Conservation (phyloP, 2,888 invertebrate genomes). For the Acrocera orbiculus region DNA sequence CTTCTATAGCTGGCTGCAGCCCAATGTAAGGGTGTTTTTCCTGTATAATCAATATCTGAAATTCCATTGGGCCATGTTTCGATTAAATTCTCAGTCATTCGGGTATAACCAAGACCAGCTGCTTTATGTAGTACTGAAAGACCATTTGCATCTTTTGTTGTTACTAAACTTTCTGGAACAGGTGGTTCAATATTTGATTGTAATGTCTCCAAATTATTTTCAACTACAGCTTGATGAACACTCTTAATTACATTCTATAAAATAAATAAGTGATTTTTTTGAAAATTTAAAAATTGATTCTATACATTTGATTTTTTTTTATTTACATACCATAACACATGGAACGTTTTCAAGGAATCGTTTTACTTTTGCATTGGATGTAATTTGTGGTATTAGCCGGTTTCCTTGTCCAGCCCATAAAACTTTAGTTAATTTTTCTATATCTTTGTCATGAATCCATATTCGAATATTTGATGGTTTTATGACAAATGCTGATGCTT, state of each 20-base stretch:
- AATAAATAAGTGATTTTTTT: background rate
- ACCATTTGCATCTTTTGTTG: constrained; percentile 62
- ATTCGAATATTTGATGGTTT: constrained; percentile 80
- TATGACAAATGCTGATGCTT: constrained; percentile 51
- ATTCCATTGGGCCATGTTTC: constrained; percentile 50
- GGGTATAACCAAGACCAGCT: constrained; percentile 60
- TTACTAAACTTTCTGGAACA: constrained; percentile 50
- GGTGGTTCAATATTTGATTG: constrained; percentile 48
- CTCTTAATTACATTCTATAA: constrained; percentile 61
- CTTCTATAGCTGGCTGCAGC: constrained; percentile 59
- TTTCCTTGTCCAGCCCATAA: constrained; percentile 83
- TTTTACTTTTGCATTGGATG: constrained; percentile 64
- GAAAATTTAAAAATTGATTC: background rate
- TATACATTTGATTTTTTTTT: background rate
- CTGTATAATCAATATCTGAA: constrained; percentile 58
- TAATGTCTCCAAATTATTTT: constrained; percentile 55
- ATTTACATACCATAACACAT: constrained; percentile 57
- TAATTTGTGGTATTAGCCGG: constrained; percentile 63
- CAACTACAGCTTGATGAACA: constrained; percentile 58
- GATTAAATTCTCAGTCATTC: constrained; percentile 55
- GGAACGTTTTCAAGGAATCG: constrained; percentile 87
- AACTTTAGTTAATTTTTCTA: constrained; percentile 68
- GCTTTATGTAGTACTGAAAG: constrained; percentile 80
- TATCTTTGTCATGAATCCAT: constrained; percentile 88
- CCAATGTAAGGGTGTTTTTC: constrained; percentile 76